Conservation (phyloP, 2,888 invertebrate genomes). For the Eupithecia insigniata region DNA sequence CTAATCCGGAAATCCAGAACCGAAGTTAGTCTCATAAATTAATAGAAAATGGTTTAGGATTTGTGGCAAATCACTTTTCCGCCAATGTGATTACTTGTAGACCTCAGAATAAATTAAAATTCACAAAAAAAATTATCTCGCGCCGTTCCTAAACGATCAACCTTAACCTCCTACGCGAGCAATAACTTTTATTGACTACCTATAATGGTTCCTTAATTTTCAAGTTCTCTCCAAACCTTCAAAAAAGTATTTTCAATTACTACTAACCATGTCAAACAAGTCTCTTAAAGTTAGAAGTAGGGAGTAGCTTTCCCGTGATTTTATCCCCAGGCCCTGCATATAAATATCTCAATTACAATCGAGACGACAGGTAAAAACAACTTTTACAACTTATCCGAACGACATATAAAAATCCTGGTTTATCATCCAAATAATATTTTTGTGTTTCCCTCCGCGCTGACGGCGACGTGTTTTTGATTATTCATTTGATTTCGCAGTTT, state of each 20-base stretch:
- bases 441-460: conserved; percentile 30
- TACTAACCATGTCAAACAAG: neutral
- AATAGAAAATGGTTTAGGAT: no score
- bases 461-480: conserved; percentile 22
- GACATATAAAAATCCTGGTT: conserved; percentile 43
- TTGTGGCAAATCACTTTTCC: no score
- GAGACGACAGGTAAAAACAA: conserved; percentile 45
- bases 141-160: no score
- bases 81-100: no score
- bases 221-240: neutral
- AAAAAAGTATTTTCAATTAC: neutral
- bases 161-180: no score
- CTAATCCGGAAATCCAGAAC: no score
- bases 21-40: no score
- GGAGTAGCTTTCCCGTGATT: neutral
- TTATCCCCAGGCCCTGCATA: conserved; percentile 25
- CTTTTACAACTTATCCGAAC: conserved; percentile 42
- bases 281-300: neutral
- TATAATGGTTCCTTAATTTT: neutral
- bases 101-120: no score
- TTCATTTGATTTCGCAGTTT: conserved; percentile 35
- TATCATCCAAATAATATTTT: conserved; percentile 41
- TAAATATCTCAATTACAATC: conserved; percentile 42
- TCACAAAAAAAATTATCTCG: no score
- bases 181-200: neutral